A percentile compares a stretch with the other conserved stretches of the same genome.
Evolutionary conservation across 2,888 invertebrate species (phyloP).

Genomic region (Aphelenchoides bicaudatus): DNA sequence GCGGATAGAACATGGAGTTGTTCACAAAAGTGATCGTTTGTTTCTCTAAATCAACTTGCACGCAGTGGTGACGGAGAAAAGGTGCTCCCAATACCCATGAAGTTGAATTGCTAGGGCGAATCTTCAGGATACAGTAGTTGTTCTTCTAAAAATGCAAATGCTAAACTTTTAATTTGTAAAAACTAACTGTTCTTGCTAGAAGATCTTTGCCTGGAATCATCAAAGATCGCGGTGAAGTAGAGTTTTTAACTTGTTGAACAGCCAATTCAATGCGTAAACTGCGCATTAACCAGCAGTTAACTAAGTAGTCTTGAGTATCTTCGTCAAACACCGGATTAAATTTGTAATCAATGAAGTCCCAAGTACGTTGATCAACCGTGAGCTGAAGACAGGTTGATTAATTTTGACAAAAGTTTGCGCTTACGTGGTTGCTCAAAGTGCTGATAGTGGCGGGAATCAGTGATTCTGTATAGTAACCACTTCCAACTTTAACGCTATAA

Average conservation of each 20-base stretch:
- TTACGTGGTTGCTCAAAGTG: conserved; percentile 2
- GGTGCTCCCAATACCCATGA: neutral
- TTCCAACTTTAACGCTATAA: conserved; percentile 1
- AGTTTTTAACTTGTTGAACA: neutral
- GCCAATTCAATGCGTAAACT: neutral
- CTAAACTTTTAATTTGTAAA: no score
- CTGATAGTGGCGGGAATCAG: neutral
- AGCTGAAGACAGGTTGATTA: no score
- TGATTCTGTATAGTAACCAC: no score
- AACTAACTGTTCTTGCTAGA: no score
- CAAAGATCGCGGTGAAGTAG: no score
- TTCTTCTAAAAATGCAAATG: no score
- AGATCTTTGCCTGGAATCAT: conserved; percentile 7
- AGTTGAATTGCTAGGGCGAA: neutral
- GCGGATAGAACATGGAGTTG: conserved; percentile 11
- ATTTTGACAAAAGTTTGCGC: no score
- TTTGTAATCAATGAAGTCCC: neutral
- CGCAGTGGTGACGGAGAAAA: no score
- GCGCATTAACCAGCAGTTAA: conserved; percentile 7
- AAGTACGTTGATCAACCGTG: neutral
- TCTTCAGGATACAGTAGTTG: conserved; percentile 7
- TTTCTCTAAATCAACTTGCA: conserved; percentile 4
- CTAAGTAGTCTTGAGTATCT: neutral
- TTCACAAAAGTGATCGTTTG: conserved; percentile 9
- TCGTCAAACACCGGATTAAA: neutral